Evolutionary conservation across 2,888 invertebrate genomes (phyloP).

Genomic region (Morpho deidamia): DNA sequence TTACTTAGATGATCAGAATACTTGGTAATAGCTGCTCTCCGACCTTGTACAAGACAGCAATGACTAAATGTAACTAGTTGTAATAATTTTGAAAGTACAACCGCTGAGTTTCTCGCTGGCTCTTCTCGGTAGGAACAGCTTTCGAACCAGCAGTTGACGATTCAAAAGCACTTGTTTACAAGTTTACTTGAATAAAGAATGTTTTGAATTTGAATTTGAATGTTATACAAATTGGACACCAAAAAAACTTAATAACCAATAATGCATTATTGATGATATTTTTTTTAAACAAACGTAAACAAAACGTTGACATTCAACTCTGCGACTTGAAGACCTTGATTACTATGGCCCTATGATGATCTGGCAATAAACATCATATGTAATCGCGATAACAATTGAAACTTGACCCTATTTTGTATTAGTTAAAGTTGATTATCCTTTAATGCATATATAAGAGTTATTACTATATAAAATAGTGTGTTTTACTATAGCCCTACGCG

Average conservation of each 20-base stretch:
- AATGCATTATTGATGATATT: slow-evolving; percentile 31
- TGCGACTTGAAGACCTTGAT: slow-evolving; percentile 67
- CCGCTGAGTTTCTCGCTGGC: too few species aligned
- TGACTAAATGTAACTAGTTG: too few species aligned
- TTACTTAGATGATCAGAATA: too few species aligned
- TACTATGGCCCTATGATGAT: slow-evolving; percentile 42
- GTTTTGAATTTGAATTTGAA: too few species aligned
- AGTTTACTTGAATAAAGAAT: too few species aligned
- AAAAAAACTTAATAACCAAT: slow-evolving; percentile 27
- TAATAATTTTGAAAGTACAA: too few species aligned
- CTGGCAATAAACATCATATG: slow-evolving; percentile 31
- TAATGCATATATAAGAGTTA: neutral
- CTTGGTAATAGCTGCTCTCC: too few species aligned
- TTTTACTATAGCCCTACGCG: slow-evolving; percentile 2
- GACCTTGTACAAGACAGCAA: too few species aligned
- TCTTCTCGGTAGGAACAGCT: too few species aligned
- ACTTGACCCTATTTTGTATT: slow-evolving; percentile 27
- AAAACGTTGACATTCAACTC: slow-evolving; percentile 70
- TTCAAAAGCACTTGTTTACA: too few species aligned
- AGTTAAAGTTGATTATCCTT: slow-evolving; percentile 7
- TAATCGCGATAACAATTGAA: slow-evolving; percentile 22
- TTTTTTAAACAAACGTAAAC: slow-evolving; percentile 52
- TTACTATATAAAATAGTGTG: slow-evolving; percentile 1
- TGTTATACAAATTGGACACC: slow-evolving; percentile 22
- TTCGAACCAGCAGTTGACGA: too few species aligned